Percentiles rank a stretch among this genome's conserved stretches.
phyloP scores from a whole-genome alignment of 2,888 invertebrate species.

The Andrena minutula region DNA sequence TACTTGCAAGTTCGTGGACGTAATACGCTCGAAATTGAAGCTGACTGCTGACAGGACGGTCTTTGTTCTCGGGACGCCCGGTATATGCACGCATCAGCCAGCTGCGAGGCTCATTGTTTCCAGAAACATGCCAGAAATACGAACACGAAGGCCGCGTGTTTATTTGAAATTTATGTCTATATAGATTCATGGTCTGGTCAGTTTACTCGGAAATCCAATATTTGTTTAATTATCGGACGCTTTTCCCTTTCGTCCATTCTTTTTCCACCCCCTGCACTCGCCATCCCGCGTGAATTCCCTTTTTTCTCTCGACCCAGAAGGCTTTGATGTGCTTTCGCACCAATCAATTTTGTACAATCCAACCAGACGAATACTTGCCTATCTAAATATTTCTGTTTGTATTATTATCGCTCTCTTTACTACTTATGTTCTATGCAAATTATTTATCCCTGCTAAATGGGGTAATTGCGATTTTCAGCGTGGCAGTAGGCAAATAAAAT shows the following conservation, averaged over 20 bases:
- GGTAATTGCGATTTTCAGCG: too few relatives aligned
- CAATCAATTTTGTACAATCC: constrained; percentile 4
- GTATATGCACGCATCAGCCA: constrained; percentile 59
- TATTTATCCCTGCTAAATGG: too few relatives aligned
- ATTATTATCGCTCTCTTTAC: too few relatives aligned
- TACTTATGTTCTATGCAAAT: too few relatives aligned
- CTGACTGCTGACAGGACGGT: constrained; percentile 66
- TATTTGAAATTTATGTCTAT: constrained; percentile 59
- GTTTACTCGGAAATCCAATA: constrained; percentile 45
- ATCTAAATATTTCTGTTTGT: background rate
- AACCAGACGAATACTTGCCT: background rate
- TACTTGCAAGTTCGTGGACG: constrained; percentile 62
- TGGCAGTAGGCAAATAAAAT: too few relatives aligned
- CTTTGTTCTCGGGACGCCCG: constrained; percentile 64
- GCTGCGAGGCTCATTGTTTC: constrained; percentile 65
- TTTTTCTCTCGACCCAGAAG: background rate
- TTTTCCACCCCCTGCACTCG: too few relatives aligned
- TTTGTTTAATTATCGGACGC: constrained; percentile 53
- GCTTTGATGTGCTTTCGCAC: background rate
- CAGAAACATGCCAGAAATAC: constrained; percentile 63
- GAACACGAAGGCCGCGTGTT: constrained; percentile 36
- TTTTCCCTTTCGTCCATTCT: background rate
- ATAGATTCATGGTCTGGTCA: constrained; percentile 36
- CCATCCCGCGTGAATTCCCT: background rate
- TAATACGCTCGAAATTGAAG: constrained; percentile 68